These are phyloP conservation scores for Anisognathus igniventris DNA, from an alignment of 2,797 vertebrate genomes.

Conservation along the genomic window DNA sequence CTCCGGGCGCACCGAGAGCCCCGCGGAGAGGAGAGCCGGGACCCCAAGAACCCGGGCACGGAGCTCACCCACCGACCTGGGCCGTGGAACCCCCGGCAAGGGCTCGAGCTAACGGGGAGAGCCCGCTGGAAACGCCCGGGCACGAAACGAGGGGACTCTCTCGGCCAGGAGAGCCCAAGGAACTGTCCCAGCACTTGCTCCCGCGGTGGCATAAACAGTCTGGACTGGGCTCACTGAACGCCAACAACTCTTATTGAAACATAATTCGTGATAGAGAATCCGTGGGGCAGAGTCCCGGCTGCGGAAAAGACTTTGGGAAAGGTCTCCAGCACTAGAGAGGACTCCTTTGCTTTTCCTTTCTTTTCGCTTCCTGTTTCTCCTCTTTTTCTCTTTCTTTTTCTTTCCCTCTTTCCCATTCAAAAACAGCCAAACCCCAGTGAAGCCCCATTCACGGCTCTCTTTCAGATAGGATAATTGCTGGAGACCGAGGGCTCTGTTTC, in stretches of 20 bases:
- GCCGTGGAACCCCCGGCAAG: not conserved
- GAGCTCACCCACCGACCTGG: not conserved
- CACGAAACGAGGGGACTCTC: fast-evolving
- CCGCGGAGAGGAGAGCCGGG: not conserved
- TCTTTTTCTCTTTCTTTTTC: not conserved
- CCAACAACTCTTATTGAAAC: not conserved
- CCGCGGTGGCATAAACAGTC: not conserved
- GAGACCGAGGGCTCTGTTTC: not conserved
- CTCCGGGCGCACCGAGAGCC: not conserved
- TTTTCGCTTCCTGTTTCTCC: not conserved
- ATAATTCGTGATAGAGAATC: not conserved
- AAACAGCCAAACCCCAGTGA: not conserved
- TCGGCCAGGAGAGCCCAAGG: not conserved
- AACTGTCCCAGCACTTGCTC: not conserved
- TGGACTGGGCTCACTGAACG: not conserved
- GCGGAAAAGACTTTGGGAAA: not conserved
- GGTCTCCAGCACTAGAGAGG: not conserved
- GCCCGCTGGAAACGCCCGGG: not conserved
- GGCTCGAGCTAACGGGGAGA: not conserved
- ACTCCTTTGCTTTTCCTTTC: not conserved
- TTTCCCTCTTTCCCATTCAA: not conserved
- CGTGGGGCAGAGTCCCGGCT: not conserved
- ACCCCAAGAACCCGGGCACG: fast-evolving
- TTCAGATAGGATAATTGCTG: not conserved
- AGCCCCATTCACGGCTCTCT: not conserved